Evolutionary conservation across 2,797 vertebrate species (phyloP), one percentile per base, ranked within the genome.

Genomic region (Sus cebifrons): DNA sequence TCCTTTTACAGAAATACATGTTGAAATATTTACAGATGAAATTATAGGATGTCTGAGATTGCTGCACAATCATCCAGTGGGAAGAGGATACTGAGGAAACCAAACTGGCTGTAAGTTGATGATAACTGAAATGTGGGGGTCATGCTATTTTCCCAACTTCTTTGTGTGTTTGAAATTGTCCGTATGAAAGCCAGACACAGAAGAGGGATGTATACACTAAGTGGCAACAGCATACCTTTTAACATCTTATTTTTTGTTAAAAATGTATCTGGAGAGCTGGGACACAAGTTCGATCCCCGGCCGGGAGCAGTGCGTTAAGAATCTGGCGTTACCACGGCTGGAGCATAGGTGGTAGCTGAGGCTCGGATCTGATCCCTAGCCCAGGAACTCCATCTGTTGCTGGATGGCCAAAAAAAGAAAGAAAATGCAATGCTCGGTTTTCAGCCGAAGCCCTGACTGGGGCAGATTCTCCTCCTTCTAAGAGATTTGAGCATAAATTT

Each of bases 21-120:
- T 36, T 68, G 65, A 79, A 92, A 68, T 85, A 85, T 74, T 74
- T 78, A 89, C 52, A 86, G 89, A 89, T 29, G 58, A 88, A 29
- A 65, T 58, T 62, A n/a, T 17, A 64, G 15, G 54, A 36, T 17
- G 44, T 25, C 71, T 92, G 73, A n/a, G n/a, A 89, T 13, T 44
- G 17, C 74, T 67, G 85, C 86, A 68, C 68, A 60, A 73, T 27
- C 60, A 18, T 32, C 60, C 36, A 18, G 49, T 14, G 78, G 40
- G 27, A 79, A 62, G 78, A 58, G 49, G 36, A 23, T 68, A 44
- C 7, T 9, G 25, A 89, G 67, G 78, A 65, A 88, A 77, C 25
- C 44, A 60, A 79, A 92, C 25, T 44, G 10, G 40, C 60, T 21
- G 4, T 21, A 81, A 62, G 36, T 36, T 36, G 58, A 25, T 65